Percentiles rank a stretch among this genome's conserved stretches.
Conservation (phyloP, 2,113 vertebrate genomes). For the Epinephelus moara region DNA sequence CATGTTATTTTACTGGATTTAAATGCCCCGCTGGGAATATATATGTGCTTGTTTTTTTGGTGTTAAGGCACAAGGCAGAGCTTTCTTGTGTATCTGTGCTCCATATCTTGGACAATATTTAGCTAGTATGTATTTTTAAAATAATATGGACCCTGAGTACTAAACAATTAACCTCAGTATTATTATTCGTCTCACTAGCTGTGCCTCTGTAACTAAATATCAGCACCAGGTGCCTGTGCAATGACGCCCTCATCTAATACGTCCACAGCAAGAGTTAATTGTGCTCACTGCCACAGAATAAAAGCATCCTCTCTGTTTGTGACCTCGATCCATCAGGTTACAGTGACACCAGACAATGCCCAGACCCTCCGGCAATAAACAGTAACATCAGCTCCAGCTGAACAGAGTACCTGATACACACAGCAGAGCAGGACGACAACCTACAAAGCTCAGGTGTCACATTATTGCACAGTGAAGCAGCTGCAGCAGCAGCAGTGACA, state of each 20-base stretch:
- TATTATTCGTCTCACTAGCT: neutral
- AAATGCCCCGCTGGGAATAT: neutral
- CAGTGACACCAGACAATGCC: neutral
- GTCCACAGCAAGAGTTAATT: neutral
- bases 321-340: slow-evolving; percentile 12
- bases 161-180: neutral
- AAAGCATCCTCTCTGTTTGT: neutral
- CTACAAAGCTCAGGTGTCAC: neutral
- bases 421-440: neutral
- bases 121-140: neutral
- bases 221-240: neutral
- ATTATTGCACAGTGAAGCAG: slow-evolving; percentile 15
- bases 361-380: slow-evolving; percentile 10
- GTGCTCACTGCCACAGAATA: neutral
- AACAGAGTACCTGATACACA: slow-evolving; percentile 2
- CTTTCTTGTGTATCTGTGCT: neutral
- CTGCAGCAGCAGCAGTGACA: neutral
- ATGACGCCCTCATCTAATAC: neutral
- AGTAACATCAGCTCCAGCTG: neutral
- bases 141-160: neutral
- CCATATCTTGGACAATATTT: neutral
- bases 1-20: neutral
- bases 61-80: neutral
- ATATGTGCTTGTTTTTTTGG: neutral
- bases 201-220: neutral